Base-by-base conservation (phyloP, 2,113 vertebrate genomes). In the Engystomops pustulosus region DNA sequence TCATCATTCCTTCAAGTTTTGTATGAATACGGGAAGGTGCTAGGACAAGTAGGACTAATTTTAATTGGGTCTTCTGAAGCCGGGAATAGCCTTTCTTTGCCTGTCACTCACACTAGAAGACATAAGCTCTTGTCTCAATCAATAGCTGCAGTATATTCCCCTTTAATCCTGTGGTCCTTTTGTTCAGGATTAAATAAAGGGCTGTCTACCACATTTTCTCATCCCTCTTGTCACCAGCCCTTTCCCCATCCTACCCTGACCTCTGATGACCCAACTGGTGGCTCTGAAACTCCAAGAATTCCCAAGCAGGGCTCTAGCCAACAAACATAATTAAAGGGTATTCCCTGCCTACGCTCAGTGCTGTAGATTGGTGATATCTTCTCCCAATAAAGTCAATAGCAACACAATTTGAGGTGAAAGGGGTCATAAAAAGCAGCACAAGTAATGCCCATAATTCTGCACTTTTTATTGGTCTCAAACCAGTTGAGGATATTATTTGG, bases 31-130 rank as follows among this genome's bases (percentile, higher is more conserved):
- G 49, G n/a, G 30, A 41, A 49, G 27, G 49, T 82, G 49, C 32
- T 58, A 55, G 47, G 47, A 72, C 27, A 20, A 77, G 41, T 83
- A 85, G 87, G 86, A 70, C 81, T 88, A 88, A 88, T 89, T 91
- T 90, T 91, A 92, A 92, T 91, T 89, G 89, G 89, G 89, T 88
- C 89, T 91, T 92, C 88, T 90, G 91, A 90, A 90, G 89, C 86
- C 87, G 82, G 89, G 89, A 90, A 90, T 90, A 85, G 88, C 88
- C 90, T 91, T 89, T 89, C 89, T 90, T 86, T 90, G 5, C 86
- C 90, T 91, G 89, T 91, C 89, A 91, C 86, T 90, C 89, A 91
- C 86, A 65, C 84, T 86, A 89, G 89, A 90, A 89, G 91, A 89
- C 88, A 91, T 87, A 84, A 84, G 87, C 90, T 91, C 91, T 91